phyloP scores from a whole-genome alignment of 2,888 invertebrate species.

The Ormyrus labotus region DNA sequence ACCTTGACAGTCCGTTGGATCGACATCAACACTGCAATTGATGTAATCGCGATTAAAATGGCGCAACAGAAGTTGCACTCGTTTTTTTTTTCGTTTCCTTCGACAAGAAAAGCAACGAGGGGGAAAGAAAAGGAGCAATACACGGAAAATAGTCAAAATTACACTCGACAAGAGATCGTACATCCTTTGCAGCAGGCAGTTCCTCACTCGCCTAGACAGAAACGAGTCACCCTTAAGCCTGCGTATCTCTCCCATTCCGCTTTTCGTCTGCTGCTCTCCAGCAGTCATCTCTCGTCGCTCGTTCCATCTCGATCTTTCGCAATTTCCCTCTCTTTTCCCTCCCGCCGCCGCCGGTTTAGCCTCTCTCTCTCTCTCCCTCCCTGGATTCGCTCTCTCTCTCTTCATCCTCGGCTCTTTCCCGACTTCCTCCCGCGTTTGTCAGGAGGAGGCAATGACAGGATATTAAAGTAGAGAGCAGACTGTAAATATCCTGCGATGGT shows the following conservation, averaged over 20 bases:
- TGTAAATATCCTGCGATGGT: conserved; percentile 32
- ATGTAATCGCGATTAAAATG: no score
- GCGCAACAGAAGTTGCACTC: no score
- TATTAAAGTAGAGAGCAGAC: conserved; percentile 47
- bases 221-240: conserved; percentile 5
- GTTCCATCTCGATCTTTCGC: conserved; percentile 28
- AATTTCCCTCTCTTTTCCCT: conserved; percentile 34
- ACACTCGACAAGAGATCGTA: no score
- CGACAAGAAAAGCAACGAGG: no score
- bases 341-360: not conserved
- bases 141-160: no score
- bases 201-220: not conserved
- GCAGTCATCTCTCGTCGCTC: not conserved
- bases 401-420: not conserved
- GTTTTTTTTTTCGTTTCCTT: no score
- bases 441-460: conserved; percentile 40
- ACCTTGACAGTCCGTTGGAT: no score
- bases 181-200: conserved; percentile 10
- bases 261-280: not conserved
- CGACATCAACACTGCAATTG: no score
- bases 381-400: not conserved
- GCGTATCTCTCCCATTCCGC: conserved; percentile 7
- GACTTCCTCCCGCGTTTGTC: not conserved
- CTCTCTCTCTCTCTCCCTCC: not conserved
- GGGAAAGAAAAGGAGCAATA: no score